Evolutionary conservation across 2,797 vertebrate genomes (phyloP).

Genomic region (Tragopan temminckii): DNA sequence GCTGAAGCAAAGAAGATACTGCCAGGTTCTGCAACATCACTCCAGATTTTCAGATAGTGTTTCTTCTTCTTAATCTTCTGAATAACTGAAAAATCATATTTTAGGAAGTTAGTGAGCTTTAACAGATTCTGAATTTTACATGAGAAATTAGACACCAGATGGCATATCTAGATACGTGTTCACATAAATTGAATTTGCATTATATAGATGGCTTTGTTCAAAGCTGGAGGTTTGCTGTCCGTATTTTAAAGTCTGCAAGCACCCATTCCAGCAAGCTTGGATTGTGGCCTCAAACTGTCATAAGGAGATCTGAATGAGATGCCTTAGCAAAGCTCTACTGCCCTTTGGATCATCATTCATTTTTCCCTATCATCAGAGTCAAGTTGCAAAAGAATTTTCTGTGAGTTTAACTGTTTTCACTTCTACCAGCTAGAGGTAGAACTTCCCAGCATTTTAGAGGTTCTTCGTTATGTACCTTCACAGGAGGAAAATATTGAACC

Average conservation of each 20-base stretch:
- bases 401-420: not conserved
- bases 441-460: not conserved
- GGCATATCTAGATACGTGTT: not conserved
- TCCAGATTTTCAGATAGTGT: constrained; percentile 88
- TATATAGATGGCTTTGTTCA: not conserved
- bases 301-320: not conserved
- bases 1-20: constrained; percentile 84
- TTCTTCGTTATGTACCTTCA: not conserved
- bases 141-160: constrained; percentile 2
- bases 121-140: not conserved
- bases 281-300: not conserved
- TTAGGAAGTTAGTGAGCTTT: not conserved
- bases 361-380: not conserved
- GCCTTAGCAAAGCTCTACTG: not conserved
- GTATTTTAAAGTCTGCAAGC: not conserved
- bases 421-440: not conserved
- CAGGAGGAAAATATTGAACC: not conserved
- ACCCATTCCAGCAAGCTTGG: not conserved
- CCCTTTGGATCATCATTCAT: not conserved
- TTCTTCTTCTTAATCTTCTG: constrained; percentile 84
- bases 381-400: not conserved
- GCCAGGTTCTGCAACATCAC: constrained; percentile 81
- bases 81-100: constrained; percentile 81
- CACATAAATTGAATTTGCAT: not conserved
- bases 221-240: not conserved